A percentile compares a stretch with the other conserved stretches of the same genome.
Evolutionary conservation across 2,113 vertebrate genomes (phyloP).

Genomic region (Aegotheles bennettii): DNA sequence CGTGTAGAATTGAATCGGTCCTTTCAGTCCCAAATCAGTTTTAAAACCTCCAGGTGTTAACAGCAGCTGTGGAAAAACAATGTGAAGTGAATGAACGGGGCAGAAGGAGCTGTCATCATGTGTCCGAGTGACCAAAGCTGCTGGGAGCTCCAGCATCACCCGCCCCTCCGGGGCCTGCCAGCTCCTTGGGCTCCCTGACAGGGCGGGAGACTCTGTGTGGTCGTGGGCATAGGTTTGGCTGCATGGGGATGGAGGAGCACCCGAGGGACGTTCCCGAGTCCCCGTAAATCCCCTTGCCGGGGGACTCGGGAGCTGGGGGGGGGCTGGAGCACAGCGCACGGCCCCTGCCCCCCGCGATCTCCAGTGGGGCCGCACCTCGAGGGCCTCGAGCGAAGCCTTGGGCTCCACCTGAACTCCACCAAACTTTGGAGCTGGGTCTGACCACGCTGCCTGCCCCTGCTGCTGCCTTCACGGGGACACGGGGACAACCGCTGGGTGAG

Average conservation of each 20-base stretch:
- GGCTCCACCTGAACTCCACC: neutral
- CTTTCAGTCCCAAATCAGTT: neutral
- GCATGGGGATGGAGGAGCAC: neutral
- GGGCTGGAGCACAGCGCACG: accelerated
- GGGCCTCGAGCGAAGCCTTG: neutral
- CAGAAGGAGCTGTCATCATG: neutral
- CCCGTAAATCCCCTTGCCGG: neutral
- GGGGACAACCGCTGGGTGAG: accelerated
- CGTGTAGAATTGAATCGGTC: neutral
- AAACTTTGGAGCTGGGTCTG: neutral
- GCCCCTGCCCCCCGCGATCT: neutral
- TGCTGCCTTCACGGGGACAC: no score
- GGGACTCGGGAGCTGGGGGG: accelerated
- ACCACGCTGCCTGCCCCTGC: accelerated
- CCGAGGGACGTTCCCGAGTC: accelerated
- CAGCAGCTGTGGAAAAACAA: neutral
- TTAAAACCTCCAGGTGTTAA: neutral
- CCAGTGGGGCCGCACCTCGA: accelerated
- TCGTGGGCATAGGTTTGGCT: accelerated
- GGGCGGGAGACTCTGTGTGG: accelerated
- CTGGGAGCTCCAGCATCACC: neutral
- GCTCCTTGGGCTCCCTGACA: neutral
- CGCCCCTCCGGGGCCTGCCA: neutral
- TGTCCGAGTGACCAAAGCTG: neutral
- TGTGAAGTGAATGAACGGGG: neutral